phyloP scores from a whole-genome alignment of 2,113 vertebrate species.

The Oplegnathus fasciatus region DNA sequence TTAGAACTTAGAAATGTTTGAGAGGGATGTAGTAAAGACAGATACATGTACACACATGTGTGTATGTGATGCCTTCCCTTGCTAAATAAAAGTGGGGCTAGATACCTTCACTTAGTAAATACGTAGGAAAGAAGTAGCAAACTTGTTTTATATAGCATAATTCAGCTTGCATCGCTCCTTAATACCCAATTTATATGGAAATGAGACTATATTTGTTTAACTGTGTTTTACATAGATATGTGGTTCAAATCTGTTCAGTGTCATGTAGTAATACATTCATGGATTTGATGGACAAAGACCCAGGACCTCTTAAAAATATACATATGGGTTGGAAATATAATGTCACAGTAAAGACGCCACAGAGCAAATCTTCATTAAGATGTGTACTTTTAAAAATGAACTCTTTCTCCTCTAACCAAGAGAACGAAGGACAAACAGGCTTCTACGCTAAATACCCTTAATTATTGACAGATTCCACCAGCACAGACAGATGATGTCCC shows the following conservation, averaged over 20 bases:
- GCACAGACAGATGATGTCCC: not conserved
- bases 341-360: not conserved
- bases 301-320: not conserved
- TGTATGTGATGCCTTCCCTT: not conserved
- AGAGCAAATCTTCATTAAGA: not conserved
- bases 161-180: not conserved
- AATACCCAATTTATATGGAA: constrained; percentile 64
- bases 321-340: constrained; percentile 12
- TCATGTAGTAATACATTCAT: constrained; percentile 15
- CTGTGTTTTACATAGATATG: constrained; percentile 41
- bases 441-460: not conserved
- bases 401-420: not conserved
- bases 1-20: not conserved
- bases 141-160: constrained; percentile 14
- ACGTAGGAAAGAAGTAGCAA: not conserved
- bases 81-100: not conserved
- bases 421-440: constrained; percentile 28
- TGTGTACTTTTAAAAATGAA: not conserved
- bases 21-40: not conserved
- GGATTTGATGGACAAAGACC: constrained; percentile 48
- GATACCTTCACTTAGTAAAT: not conserved
- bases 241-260: constrained; percentile 31
- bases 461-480: constrained; percentile 7
- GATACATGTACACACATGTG: not conserved
- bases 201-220: constrained; percentile 50